phyloP scores from a whole-genome alignment of 2,797 vertebrate genomes.

The Chiropotes sagulatus region DNA sequence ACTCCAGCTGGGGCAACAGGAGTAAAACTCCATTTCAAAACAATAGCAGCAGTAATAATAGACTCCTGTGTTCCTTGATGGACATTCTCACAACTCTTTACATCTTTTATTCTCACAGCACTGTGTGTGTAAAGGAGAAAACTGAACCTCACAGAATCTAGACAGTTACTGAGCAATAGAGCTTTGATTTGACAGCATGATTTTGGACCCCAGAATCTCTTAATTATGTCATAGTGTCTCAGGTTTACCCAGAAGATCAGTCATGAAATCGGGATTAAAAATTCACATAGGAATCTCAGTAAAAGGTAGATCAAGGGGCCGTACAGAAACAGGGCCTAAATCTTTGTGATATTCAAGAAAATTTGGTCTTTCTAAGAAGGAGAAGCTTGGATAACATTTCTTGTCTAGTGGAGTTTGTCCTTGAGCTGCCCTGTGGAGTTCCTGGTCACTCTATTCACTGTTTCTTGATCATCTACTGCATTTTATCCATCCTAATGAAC shows the following conservation, averaged over 20 bases:
- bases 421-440: fast-evolving
- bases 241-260: background rate
- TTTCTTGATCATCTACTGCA: background rate
- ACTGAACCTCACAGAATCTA: background rate
- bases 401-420: background rate
- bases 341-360: background rate
- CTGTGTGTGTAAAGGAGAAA: background rate
- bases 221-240: background rate
- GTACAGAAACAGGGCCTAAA: no score
- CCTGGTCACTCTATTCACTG: background rate
- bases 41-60: background rate
- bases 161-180: background rate
- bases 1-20: no score
- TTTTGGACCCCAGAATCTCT: background rate
- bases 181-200: background rate
- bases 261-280: background rate
- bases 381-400: no score
- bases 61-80: background rate
- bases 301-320: background rate
- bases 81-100: background rate
- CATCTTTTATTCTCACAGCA: background rate
- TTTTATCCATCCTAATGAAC: background rate
- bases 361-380: background rate
- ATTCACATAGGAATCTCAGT: background rate
- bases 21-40: no score